Percentiles rank a stretch among this genome's conserved stretches.
Conservation (phyloP, 2,888 invertebrate genomes). For the Spialia ferax region DNA sequence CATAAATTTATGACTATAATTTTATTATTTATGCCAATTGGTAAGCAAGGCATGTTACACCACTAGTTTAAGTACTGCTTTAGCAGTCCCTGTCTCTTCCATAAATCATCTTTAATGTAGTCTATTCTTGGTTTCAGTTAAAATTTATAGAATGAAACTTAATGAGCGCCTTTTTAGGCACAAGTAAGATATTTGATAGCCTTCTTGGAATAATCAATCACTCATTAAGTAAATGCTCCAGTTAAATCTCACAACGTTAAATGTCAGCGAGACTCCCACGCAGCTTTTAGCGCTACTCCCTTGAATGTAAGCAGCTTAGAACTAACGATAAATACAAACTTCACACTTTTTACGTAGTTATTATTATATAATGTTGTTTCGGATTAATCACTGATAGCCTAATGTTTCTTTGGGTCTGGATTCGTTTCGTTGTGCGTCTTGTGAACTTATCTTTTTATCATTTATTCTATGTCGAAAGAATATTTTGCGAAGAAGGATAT, state of each 20-base stretch:
- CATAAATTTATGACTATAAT: too few relatives aligned
- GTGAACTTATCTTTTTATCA: too few relatives aligned
- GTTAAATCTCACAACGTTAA: conserved; percentile 18
- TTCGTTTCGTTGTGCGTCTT: too few relatives aligned
- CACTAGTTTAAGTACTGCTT: too few relatives aligned
- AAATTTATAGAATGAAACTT: neutral
- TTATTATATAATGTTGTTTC: too few relatives aligned
- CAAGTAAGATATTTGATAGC: conserved; percentile 17
- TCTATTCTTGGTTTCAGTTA: conserved; percentile 1
- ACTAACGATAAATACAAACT: neutral
- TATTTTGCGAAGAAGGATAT: too few relatives aligned
- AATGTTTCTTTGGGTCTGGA: too few relatives aligned
- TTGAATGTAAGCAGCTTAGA: conserved; percentile 20
- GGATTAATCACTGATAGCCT: too few relatives aligned
- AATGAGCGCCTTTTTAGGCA: conserved; percentile 21
- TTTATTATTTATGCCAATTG: too few relatives aligned
- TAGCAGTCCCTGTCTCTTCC: too few relatives aligned
- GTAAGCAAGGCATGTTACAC: too few relatives aligned
- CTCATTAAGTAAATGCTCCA: conserved; percentile 18
- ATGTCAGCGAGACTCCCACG: conserved; percentile 8
- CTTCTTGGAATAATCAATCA: conserved; percentile 16
- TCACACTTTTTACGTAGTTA: neutral
- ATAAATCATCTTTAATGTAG: conserved; percentile 3
- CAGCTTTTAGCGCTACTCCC: neutral
- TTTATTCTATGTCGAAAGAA: too few relatives aligned